These are phyloP conservation scores for Acronicta psi DNA, from an alignment of 2,888 invertebrate species.

Conservation along the genomic window DNA sequence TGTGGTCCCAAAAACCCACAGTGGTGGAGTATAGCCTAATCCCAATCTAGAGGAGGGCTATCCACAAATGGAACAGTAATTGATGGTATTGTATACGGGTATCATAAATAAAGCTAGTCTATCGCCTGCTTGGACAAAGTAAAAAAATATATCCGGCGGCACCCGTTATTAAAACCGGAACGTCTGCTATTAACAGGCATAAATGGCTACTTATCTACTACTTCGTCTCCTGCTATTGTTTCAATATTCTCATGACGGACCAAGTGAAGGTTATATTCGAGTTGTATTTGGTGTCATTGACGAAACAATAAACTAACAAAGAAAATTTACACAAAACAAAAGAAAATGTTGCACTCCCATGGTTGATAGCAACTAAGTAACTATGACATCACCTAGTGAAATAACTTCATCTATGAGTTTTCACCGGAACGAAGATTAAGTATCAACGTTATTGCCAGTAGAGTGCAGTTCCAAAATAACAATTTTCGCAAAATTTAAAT, in stretches of 20 bases:
- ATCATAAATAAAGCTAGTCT: too few relatives aligned
- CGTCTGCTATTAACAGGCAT: not conserved
- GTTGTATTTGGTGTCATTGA: not conserved
- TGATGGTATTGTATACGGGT: too few relatives aligned
- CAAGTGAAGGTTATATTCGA: not conserved
- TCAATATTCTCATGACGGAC: conserved; percentile 1
- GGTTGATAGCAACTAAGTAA: too few relatives aligned
- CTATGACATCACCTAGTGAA: not conserved
- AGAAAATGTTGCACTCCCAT: not conserved
- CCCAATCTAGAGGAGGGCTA: too few relatives aligned
- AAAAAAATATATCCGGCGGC: not conserved
- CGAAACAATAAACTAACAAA: not conserved
- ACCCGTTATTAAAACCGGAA: not conserved
- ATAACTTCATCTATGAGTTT: not conserved
- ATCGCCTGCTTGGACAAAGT: not conserved
- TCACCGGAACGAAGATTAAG: not conserved
- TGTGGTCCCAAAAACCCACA: too few relatives aligned
- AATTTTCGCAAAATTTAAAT: not conserved
- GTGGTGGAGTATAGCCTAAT: too few relatives aligned
- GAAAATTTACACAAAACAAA: not conserved
- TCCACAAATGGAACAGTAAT: too few relatives aligned
- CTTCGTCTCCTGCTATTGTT: not conserved
- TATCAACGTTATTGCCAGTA: too few relatives aligned
- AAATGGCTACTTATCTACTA: not conserved
- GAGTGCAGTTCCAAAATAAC: not conserved